Conservation (phyloP, 1,140 invertebrate species). For the Microvelia longipes region DNA sequence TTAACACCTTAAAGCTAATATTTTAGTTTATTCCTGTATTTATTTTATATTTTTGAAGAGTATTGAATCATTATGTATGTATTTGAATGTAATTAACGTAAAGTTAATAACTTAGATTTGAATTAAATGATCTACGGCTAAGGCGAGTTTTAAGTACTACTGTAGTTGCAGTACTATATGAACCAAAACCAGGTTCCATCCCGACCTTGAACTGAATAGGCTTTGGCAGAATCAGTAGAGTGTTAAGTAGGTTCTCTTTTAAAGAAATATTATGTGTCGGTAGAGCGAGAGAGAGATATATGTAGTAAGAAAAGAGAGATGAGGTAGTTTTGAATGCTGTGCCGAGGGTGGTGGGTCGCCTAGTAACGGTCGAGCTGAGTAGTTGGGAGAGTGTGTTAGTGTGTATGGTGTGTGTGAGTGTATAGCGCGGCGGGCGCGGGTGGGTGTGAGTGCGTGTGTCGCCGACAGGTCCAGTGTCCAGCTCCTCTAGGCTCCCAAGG, state of each 20-base stretch:
- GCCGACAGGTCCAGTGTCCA: conserved; percentile 3
- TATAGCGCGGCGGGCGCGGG: not conserved
- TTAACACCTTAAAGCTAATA: no score
- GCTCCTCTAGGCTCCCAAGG: conserved; percentile 11
- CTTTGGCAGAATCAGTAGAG: not conserved
- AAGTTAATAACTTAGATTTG: no score
- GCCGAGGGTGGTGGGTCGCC: conserved; percentile 19
- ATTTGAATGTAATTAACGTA: no score
- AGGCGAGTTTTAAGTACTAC: no score
- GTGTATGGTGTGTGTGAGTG: not conserved
- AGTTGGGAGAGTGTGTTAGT: not conserved
- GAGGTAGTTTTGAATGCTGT: conserved; percentile 11
- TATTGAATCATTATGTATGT: no score
- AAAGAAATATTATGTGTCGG: no score
- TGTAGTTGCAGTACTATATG: no score
- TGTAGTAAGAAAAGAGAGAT: conserved; percentile 9
- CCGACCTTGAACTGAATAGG: no score
- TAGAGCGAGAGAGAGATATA: not conserved
- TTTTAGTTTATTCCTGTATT: no score
- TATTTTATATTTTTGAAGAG: no score
- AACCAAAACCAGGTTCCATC: no score
- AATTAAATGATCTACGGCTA: no score
- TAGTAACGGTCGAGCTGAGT: conserved; percentile 13
- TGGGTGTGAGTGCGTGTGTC: not conserved
- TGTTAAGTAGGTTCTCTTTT: not conserved